These are phyloP conservation scores for Lottia gigantea DNA, from an alignment of 2,888 invertebrate species.

Conservation along the genomic window DNA sequence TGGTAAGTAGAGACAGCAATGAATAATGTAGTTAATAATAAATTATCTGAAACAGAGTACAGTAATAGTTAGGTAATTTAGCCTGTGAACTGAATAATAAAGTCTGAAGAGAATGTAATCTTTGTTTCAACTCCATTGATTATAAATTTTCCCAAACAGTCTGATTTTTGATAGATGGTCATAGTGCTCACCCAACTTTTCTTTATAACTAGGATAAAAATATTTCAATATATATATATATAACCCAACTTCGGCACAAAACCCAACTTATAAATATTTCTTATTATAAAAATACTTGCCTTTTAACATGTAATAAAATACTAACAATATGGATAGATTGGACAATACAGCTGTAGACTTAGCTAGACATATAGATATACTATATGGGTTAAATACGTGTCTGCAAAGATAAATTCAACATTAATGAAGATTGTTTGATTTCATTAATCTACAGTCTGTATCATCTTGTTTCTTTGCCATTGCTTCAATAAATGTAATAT, in stretches of 20 bases:
- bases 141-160: too few relatives aligned
- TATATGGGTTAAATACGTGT: constrained; percentile 90
- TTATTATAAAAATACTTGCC: constrained; percentile 59
- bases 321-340: constrained; percentile 82
- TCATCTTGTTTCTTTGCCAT: constrained; percentile 17
- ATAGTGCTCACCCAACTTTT: too few relatives aligned
- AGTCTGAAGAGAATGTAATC: too few relatives aligned
- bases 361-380: constrained; percentile 86
- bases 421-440: too few relatives aligned
- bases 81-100: too few relatives aligned
- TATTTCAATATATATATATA: too few relatives aligned
- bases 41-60: constrained; percentile 40
- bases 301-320: constrained; percentile 78
- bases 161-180: too few relatives aligned
- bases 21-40: constrained; percentile 72
- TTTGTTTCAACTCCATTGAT: too few relatives aligned
- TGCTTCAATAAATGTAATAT: constrained; percentile 3
- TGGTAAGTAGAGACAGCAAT: constrained; percentile 85
- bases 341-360: constrained; percentile 90
- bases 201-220: too few relatives aligned
- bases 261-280: too few relatives aligned
- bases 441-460: constrained; percentile 11
- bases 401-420: constrained; percentile 30
- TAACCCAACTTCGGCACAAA: too few relatives aligned
- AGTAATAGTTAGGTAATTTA: not conserved